Evolutionary conservation across 2,888 invertebrate genomes (phyloP).

Genomic region (Sesamia inferens): DNA sequence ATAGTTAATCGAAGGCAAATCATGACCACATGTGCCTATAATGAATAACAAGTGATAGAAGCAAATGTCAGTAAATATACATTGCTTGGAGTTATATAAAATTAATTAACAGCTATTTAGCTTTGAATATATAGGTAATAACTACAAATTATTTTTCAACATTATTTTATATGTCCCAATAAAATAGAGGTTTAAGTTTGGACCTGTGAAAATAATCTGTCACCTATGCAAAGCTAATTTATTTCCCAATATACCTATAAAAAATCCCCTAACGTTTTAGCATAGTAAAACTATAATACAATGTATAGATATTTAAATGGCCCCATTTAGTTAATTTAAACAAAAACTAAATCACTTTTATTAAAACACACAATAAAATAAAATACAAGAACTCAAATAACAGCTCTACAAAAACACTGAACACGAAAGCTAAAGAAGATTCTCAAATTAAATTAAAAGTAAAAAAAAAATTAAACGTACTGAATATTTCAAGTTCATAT

Average conservation of each 20-base stretch:
- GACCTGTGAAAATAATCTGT: no score
- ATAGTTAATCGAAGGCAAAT: neutral
- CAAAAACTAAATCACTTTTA: neutral
- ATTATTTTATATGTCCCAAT: neutral
- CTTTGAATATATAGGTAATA: neutral
- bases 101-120: neutral
- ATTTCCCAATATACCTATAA: no score
- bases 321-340: neutral
- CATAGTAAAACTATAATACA: neutral
- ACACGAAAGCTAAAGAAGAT: neutral
- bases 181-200: no score
- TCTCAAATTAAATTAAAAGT: neutral
- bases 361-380: neutral
- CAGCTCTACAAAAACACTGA: neutral
- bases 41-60: neutral
- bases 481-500: constrained; percentile 76
- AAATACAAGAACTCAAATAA: neutral
- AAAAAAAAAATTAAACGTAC: constrained; percentile 71
- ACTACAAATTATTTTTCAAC: neutral
- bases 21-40: no score
- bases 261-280: no score
- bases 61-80: neutral
- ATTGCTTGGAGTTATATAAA: constrained; percentile 4
- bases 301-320: neutral
- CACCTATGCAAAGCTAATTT: no score